Conservation (phyloP, 2,888 invertebrate species). For the Catocala nupta region DNA sequence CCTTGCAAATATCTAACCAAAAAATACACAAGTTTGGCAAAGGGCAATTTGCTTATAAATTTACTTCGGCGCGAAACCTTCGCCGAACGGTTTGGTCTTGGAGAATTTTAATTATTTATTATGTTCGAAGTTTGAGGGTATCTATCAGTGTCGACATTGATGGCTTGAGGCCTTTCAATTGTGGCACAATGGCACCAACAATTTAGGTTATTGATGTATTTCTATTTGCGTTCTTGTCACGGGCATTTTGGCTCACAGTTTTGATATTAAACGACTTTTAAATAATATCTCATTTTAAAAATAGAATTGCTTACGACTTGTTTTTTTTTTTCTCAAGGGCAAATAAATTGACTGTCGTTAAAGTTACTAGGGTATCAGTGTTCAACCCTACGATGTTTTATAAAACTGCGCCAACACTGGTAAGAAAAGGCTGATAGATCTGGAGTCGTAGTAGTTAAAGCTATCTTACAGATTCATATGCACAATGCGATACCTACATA, state of each 20-base stretch:
- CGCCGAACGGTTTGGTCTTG: conserved; percentile 49
- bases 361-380: too few relatives aligned
- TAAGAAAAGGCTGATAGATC: too few relatives aligned
- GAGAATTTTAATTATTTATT: conserved; percentile 72
- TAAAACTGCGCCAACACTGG: too few relatives aligned
- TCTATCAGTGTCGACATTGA: conserved; percentile 63
- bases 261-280: conserved; percentile 2
- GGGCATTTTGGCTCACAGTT: conserved; percentile 10
- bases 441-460: too few relatives aligned
- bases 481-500: too few relatives aligned
- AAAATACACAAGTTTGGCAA: conserved; percentile 35
- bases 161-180: conserved; percentile 28
- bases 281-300: not conserved
- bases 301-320: too few relatives aligned
- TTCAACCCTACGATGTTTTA: too few relatives aligned
- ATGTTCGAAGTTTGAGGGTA: conserved; percentile 55
- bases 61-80: conserved; percentile 49
- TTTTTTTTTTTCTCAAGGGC: too few relatives aligned
- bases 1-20: conserved; percentile 31
- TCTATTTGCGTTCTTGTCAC: conserved; percentile 16
- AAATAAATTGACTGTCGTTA: too few relatives aligned
- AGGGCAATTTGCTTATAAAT: conserved; percentile 61
- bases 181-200: conserved; percentile 34
- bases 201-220: conserved; percentile 43
- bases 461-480: too few relatives aligned